phyloP scores from a whole-genome alignment of 2,888 invertebrate species.

The Lochmaea crataegi region DNA sequence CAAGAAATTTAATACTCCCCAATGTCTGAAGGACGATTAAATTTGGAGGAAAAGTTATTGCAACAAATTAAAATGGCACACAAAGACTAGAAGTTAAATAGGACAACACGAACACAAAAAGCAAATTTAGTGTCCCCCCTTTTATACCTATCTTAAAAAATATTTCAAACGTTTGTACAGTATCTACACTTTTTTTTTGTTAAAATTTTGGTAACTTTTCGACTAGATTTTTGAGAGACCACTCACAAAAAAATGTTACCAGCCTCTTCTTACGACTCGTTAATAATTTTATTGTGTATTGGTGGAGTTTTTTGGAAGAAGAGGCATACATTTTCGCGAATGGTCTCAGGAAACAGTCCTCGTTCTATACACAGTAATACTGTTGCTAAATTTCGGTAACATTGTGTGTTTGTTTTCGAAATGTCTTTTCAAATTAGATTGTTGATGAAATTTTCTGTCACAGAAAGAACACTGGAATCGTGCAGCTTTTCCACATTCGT shows the following conservation, averaged over 20 bases:
- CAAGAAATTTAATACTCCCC: neutral
- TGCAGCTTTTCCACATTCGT: constrained; percentile 69
- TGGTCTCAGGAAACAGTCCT: constrained; percentile 43
- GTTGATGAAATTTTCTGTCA: constrained; percentile 71
- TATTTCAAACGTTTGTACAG: constrained; percentile 10
- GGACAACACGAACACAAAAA: constrained; percentile 7
- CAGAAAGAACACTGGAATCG: constrained; percentile 62
- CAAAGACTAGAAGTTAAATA: constrained; percentile 33
- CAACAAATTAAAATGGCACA: constrained; percentile 28
- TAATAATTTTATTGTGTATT: neutral
- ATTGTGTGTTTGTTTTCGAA: constrained; percentile 60
- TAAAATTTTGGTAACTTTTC: constrained; percentile 1
- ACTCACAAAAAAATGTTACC: neutral
- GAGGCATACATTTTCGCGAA: constrained; percentile 20
- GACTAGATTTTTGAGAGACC: constrained; percentile 1
- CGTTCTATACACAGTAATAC: constrained; percentile 57
- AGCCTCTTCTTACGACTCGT: neutral
- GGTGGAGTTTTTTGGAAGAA: constrained; percentile 3
- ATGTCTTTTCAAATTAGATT: constrained; percentile 65
- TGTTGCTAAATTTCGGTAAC: constrained; percentile 57
- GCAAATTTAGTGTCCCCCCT: constrained; percentile 1
- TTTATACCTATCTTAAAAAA: constrained; percentile 8
- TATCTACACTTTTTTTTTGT: constrained; percentile 18
- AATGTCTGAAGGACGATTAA: neutral
- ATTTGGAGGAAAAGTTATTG: neutral